phyloP scores from a whole-genome alignment of 2,888 invertebrate species.

The Chirona hameri region DNA sequence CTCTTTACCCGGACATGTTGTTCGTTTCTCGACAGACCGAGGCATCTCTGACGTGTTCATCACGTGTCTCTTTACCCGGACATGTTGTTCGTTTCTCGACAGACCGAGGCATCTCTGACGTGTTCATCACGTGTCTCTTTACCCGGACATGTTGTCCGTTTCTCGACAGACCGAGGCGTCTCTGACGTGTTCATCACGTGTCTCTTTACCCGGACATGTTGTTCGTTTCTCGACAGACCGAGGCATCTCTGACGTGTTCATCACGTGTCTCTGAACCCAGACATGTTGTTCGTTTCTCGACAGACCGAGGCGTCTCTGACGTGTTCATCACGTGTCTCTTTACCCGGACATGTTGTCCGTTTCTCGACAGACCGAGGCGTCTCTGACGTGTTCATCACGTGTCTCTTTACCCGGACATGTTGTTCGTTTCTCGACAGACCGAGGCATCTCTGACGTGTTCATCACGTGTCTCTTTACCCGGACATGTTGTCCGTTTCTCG shows the following conservation, averaged over 20 bases:
- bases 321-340: constrained; percentile 64
- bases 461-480: constrained; percentile 58
- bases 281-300: background rate
- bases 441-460: constrained; percentile 60
- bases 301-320: constrained; percentile 55
- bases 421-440: constrained; percentile 41
- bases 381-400: constrained; percentile 64
- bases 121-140: constrained; percentile 62
- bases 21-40: constrained; percentile 43
- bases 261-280: constrained; percentile 57
- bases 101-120: constrained; percentile 57
- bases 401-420: constrained; percentile 45
- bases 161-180: constrained; percentile 52
- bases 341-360: too few species aligned
- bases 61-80: constrained; percentile 55
- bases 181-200: constrained; percentile 66
- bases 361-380: constrained; percentile 52
- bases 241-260: constrained; percentile 60
- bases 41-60: constrained; percentile 63
- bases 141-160: too few species aligned
- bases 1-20: constrained; percentile 40
- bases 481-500: background rate
- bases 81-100: background rate
- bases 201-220: constrained; percentile 40
- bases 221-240: constrained; percentile 43